Percentiles rank a stretch among this genome's conserved stretches.
phyloP scores from a whole-genome alignment of 92 coral and sea anemone species.

The Anthopleura xanthogrammica region DNA sequence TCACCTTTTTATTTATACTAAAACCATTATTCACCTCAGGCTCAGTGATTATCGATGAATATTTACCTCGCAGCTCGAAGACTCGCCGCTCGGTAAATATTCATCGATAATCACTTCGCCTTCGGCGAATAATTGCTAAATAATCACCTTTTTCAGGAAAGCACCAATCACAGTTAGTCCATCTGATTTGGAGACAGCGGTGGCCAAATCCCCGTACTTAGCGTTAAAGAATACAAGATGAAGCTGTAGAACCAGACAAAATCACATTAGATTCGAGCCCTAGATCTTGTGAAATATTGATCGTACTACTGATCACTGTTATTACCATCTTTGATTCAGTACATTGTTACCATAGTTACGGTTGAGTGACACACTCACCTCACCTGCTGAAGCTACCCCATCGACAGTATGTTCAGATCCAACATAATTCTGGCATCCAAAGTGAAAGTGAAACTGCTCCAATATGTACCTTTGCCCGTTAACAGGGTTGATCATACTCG shows the following conservation, averaged over 20 bases:
- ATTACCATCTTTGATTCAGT: no score
- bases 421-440: conserved; percentile 51
- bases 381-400: conserved; percentile 46
- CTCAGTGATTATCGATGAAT: no score
- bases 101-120: no score
- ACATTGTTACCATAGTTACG: no score
- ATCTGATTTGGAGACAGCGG: conserved; percentile 66
- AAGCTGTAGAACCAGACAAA: conserved; percentile 30
- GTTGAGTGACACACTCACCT: conserved; percentile 35
- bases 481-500: conserved; percentile 29
- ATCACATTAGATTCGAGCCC: no score
- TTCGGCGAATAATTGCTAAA: no score
- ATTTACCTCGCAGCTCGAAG: no score
- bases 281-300: no score
- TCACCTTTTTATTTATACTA: no score
- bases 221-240: conserved; percentile 87
- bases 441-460: conserved; percentile 71
- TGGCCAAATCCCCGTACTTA: conserved; percentile 47
- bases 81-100: no score
- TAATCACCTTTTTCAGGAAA: conserved; percentile 44
- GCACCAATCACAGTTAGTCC: conserved; percentile 80
- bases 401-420: conserved; percentile 77
- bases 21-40: no score
- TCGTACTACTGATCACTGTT: no score
- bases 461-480: conserved; percentile 35